Conservation (phyloP, 2,888 invertebrate species). For the Lycaena phlaeas region DNA sequence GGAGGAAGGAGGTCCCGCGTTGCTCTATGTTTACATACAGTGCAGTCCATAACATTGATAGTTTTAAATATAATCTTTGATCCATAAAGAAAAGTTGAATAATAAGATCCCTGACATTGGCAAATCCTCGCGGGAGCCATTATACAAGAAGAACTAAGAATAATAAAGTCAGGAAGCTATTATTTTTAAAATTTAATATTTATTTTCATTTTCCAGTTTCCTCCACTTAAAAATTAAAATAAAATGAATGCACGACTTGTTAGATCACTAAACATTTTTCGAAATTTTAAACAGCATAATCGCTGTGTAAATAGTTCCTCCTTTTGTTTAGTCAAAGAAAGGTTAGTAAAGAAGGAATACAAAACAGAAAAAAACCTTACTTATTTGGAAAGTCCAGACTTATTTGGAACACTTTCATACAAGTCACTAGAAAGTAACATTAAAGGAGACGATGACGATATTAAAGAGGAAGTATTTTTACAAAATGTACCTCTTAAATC, state of each 20-base stretch:
- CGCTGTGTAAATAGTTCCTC: not conserved
- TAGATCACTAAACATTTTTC: not conserved
- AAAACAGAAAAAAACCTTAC: conserved; percentile 43
- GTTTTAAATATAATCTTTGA: too few relatives aligned
- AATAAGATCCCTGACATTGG: too few relatives aligned
- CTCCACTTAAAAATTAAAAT: too few relatives aligned
- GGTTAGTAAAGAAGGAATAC: conserved; percentile 30
- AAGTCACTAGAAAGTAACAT: conserved; percentile 28
- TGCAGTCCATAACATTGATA: too few relatives aligned
- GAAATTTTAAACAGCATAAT: not conserved
- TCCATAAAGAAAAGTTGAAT: too few relatives aligned
- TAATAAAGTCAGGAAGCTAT: too few relatives aligned
- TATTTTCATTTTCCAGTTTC: too few relatives aligned
- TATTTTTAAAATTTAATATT: too few relatives aligned
- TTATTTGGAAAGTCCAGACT: conserved; percentile 68
- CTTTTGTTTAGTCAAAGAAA: conserved; percentile 22
- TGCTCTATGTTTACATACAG: too few relatives aligned
- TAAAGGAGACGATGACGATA: conserved; percentile 70
- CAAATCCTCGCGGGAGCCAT: too few relatives aligned
- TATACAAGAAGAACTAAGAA: too few relatives aligned
- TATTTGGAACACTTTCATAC: conserved; percentile 65
- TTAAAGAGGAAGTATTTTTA: conserved; percentile 72
- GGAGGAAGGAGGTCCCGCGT: too few relatives aligned
- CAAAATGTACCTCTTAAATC: conserved; percentile 60
- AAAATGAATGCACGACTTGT: conserved; percentile 5